Evolutionary conservation across 2,888 invertebrate species (phyloP), one percentile per base, ranked within the genome.

Genomic region (Agrochola litura): DNA sequence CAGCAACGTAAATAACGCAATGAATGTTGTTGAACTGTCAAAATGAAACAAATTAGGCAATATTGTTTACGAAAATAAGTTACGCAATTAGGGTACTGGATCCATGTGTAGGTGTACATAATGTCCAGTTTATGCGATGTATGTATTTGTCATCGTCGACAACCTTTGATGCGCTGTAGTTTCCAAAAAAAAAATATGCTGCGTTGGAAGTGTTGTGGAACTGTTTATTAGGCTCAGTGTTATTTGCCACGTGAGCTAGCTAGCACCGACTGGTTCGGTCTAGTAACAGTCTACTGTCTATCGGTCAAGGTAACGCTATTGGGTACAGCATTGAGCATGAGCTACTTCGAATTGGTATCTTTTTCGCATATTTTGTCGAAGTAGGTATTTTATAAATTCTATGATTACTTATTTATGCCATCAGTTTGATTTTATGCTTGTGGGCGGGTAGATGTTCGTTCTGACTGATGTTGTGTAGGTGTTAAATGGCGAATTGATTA

Each of bases 261-360:
- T 56, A 73, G 70, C 54, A 52, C 49, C 41, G 66, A 37, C 60
- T 73, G 43, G 66, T 49, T 76, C 58, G 46, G 63, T 84, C 68
- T 66, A 69, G 65, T 69, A 65, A 56, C n/a, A 79, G 68, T 67
- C 71, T 63, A 41, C 65, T 69, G 65, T 61, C 58, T 79, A 41
- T 81, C 52, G 76, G 82, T 84, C 81, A 84, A 83, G 81, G 84
- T 71, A 67, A 75, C 46, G 19, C 43, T 69, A 69, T 74, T 74
- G 60, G 60, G 60, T 10, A 49, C 46, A 76, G 30, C 64, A 61
- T 61, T 72, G 56, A 68, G n/a, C 56, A 69, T 68, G 56, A 64
- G 43, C 49, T 84, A 49, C 67, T 60, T 60, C 1, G 10, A 49
- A 60, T 58, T 74, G 0, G 37, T 43, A 37, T 52, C 25, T 70